A percentile compares a stretch with the other conserved stretches of the same genome.
phyloP scores from a whole-genome alignment of 2,888 invertebrate species.

The Dryomyza anilis region DNA sequence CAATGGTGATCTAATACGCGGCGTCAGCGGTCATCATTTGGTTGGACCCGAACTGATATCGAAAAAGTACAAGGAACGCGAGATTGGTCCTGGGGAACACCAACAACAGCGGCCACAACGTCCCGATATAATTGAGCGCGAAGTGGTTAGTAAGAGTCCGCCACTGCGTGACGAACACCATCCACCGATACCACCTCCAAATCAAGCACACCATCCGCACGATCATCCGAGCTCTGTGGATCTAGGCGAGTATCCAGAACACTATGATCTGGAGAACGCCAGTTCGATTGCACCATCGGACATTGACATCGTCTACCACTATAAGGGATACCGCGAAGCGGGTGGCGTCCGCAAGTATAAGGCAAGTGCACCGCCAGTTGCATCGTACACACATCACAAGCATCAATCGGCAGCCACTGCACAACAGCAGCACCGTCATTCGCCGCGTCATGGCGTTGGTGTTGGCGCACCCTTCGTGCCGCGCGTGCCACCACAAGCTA shows the following conservation, averaged over 20 bases:
- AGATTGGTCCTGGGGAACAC: conserved; percentile 74
- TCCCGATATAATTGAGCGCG: conserved; percentile 92
- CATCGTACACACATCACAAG: conserved; percentile 77
- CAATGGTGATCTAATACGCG: conserved; percentile 75
- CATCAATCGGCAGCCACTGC: conserved; percentile 71
- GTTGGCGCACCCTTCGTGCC: conserved; percentile 73
- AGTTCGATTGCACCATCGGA: conserved; percentile 97
- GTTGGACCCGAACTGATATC: conserved; percentile 85
- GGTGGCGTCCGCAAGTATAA: conserved; percentile 85
- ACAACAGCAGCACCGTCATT: conserved; percentile 78
- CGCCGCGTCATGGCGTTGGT: conserved; percentile 34
- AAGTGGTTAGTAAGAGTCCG: conserved; percentile 84
- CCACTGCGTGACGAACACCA: conserved; percentile 80
- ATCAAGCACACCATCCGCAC: conserved; percentile 75
- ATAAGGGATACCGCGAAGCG: conserved; percentile 89
- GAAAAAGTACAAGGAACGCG: conserved; percentile 87
- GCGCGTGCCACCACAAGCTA: conserved; percentile 73
- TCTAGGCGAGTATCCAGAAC: conserved; percentile 83
- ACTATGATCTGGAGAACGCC: conserved; percentile 95
- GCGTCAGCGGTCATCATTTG: conserved; percentile 77
- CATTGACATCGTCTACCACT: conserved; percentile 95
- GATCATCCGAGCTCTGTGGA: conserved; percentile 77
- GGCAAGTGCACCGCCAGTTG: conserved; percentile 81
- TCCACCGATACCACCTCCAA: conserved; percentile 77
- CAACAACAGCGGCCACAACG: conserved; percentile 80